A percentile compares a stretch with the other conserved stretches of the same genome.
Conservation (phyloP, 2,888 invertebrate genomes). For the Perdita meconis region DNA sequence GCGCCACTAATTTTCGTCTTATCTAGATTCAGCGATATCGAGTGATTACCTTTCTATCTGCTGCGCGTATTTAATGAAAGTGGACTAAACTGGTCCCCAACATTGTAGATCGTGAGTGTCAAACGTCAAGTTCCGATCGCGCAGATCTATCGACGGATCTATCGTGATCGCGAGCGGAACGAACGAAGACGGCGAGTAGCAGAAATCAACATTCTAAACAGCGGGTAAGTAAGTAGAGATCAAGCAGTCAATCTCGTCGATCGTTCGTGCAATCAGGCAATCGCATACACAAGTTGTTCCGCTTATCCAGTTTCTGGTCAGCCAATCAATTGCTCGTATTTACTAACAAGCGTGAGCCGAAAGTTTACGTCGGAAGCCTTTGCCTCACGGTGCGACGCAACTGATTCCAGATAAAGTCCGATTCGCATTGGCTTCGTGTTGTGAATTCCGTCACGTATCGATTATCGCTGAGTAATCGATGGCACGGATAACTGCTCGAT, state of each 20-base stretch:
- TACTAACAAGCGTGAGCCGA: conserved; percentile 27
- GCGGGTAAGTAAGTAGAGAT: conserved; percentile 39
- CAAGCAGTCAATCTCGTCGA: conserved; percentile 29
- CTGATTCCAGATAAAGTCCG: conserved; percentile 50
- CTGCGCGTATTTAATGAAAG: neutral
- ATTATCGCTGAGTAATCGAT: conserved; percentile 41
- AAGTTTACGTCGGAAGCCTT: conserved; percentile 33
- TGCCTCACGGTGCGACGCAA: conserved; percentile 22
- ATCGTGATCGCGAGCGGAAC: neutral
- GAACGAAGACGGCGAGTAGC: conserved; percentile 10
- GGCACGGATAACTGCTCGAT: neutral
- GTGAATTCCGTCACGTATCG: conserved; percentile 66
- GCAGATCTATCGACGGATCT: conserved; percentile 4
- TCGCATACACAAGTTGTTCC: conserved; percentile 19
- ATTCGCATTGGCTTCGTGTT: conserved; percentile 51
- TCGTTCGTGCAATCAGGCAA: conserved; percentile 27
- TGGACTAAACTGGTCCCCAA: neutral
- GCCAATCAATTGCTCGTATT: conserved; percentile 30
- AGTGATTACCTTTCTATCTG: neutral
- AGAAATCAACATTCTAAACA: conserved; percentile 49
- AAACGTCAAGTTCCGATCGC: neutral
- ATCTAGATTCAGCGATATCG: neutral
- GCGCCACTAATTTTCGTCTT: neutral
- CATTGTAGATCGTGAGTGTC: neutral
- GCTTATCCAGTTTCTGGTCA: neutral